A percentile compares a stretch with the other conserved stretches of the same genome.
Evolutionary conservation across 1,140 invertebrate genomes (phyloP).

Genomic region (Cherax destructor): DNA sequence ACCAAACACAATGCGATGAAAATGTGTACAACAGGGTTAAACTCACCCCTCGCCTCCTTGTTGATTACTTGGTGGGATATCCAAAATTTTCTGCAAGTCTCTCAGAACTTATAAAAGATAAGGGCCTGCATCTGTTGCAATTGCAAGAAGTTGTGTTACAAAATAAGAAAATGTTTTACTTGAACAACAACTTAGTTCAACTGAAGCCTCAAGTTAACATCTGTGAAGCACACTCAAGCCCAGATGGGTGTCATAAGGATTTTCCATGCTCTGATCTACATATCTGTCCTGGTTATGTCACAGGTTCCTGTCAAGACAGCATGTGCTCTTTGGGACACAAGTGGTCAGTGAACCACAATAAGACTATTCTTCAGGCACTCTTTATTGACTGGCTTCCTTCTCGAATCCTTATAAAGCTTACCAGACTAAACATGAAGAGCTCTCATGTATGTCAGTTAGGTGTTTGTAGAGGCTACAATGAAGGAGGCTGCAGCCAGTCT

Average conservation of each 20-base stretch:
- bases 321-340: conserved; percentile 17
- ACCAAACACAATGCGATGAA: no score
- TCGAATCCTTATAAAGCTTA: neutral
- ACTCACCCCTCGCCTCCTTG: neutral
- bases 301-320: neutral
- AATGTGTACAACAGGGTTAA: neutral
- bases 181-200: neutral
- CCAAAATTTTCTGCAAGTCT: neutral
- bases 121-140: neutral
- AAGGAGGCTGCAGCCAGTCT: neutral
- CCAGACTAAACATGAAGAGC: neutral
- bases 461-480: conserved; percentile 39
- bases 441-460: neutral
- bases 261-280: conserved; percentile 11
- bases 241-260: neutral
- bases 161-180: neutral
- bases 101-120: neutral
- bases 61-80: neutral
- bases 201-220: conserved; percentile 12
- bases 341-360: conserved; percentile 34
- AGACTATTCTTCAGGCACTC: neutral
- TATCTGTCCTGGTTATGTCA: conserved; percentile 22
- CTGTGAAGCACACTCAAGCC: conserved; percentile 1
- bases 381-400: conserved; percentile 6
- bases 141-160: conserved; percentile 4